phyloP scores from a whole-genome alignment of 2,113 vertebrate species.

The Salvelinus namaycush region DNA sequence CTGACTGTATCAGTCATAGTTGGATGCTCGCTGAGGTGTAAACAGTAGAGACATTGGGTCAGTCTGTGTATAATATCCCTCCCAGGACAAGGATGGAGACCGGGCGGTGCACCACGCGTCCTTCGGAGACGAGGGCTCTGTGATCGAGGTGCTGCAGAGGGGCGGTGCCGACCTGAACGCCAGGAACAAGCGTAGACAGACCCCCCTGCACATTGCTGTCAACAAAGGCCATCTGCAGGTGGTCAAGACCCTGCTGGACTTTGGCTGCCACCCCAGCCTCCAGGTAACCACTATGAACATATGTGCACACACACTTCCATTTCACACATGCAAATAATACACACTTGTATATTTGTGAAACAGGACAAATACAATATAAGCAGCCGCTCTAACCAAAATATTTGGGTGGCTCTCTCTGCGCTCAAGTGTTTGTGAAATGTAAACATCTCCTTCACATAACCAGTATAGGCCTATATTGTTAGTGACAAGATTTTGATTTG shows the following conservation, averaged over 20 bases:
- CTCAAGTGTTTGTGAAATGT: too few relatives aligned
- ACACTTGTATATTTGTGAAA: background rate
- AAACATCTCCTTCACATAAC: too few relatives aligned
- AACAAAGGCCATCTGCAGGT: constrained; percentile 99
- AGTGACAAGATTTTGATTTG: too few relatives aligned
- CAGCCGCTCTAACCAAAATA: too few relatives aligned
- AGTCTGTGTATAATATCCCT: constrained; percentile 21
- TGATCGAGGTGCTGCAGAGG: constrained; percentile 95
- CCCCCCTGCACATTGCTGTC: constrained; percentile 95
- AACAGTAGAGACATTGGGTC: background rate
- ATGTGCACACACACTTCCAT: too few relatives aligned
- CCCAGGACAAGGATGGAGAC: constrained; percentile 97
- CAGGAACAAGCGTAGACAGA: constrained; percentile 95
- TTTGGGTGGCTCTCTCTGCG: too few relatives aligned
- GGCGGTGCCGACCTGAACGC: constrained; percentile 96
- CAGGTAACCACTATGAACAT: constrained; percentile 80
- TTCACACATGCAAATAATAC: too few relatives aligned
- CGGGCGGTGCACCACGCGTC: constrained; percentile 95
- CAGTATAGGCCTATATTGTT: too few relatives aligned
- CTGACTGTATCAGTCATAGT: too few relatives aligned
- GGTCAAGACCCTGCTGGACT: constrained; percentile 95
- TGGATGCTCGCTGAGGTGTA: too few relatives aligned
- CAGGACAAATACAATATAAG: too few relatives aligned
- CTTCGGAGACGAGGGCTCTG: constrained; percentile 96
- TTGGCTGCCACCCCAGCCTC: constrained; percentile 97